Evolutionary conservation across 2,113 vertebrate genomes (phyloP).

Genomic region (Piaya cayana): DNA sequence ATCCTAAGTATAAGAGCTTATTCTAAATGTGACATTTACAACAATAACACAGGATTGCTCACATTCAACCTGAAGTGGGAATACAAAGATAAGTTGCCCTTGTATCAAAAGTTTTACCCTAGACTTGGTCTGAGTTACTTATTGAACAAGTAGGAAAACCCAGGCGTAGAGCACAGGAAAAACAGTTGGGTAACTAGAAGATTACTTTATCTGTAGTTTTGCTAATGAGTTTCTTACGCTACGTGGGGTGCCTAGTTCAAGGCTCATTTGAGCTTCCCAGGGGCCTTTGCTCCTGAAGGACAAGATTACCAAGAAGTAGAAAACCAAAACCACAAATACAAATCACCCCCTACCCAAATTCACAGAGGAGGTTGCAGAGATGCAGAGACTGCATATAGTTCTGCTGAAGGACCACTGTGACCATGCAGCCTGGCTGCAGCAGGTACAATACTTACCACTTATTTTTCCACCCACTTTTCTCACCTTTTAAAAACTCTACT

Average conservation of each 20-base stretch:
- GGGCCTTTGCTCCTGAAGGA: background rate
- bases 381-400: background rate
- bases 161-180: background rate
- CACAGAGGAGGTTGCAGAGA: background rate
- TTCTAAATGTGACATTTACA: background rate
- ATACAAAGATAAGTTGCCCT: background rate
- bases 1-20: background rate
- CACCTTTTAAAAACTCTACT: background rate
- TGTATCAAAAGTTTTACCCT: background rate
- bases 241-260: background rate
- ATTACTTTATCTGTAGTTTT: background rate
- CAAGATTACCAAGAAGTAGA: background rate
- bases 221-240: background rate
- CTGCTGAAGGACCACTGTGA: background rate
- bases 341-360: background rate
- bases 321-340: background rate
- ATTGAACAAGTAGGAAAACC: background rate
- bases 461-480: background rate
- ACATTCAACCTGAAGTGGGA: background rate
- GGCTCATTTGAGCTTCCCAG: background rate
- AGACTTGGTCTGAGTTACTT: background rate
- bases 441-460: background rate
- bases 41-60: background rate
- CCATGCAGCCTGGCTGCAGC: background rate
- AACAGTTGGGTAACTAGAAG: background rate